These are phyloP conservation scores for Athene cunicularia DNA, from an alignment of 2,113 vertebrate genomes.

Conservation along the genomic window DNA sequence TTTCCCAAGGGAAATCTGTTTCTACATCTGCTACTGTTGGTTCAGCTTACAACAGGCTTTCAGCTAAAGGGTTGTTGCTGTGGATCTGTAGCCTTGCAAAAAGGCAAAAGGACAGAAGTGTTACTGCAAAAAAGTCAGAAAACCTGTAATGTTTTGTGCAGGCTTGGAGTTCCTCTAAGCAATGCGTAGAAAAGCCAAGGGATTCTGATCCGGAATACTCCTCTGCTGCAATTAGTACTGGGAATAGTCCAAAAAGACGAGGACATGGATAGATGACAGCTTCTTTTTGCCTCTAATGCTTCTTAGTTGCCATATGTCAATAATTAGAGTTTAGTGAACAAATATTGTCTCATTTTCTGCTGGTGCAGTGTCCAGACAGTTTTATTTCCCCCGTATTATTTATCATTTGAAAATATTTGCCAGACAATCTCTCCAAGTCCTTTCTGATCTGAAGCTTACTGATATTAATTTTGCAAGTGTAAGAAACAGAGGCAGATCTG, in stretches of 20 bases:
- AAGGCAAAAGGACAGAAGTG: neutral
- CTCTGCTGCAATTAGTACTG: neutral
- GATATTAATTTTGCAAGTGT: neutral
- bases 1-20: conserved; percentile 36
- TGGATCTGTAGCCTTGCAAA: neutral
- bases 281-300: neutral
- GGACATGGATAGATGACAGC: neutral
- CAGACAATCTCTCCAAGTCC: neutral
- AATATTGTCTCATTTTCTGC: neutral
- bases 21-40: conserved; percentile 9
- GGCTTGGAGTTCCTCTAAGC: neutral
- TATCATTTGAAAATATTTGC: neutral
- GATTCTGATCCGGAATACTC: accelerated
- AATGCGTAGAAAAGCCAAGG: neutral
- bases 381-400: neutral
- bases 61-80: neutral
- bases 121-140: neutral
- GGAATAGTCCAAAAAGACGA: neutral
- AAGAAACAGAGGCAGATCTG: neutral
- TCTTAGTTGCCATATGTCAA: neutral
- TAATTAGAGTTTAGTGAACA: neutral
- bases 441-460: neutral
- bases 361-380: neutral
- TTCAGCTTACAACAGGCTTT: conserved; percentile 1
- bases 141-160: neutral